Percentiles rank a stretch among this genome's conserved stretches.
These are phyloP conservation scores for Triplophysa tibetana DNA, from an alignment of 2,113 vertebrate species.

Conservation along the genomic window DNA sequence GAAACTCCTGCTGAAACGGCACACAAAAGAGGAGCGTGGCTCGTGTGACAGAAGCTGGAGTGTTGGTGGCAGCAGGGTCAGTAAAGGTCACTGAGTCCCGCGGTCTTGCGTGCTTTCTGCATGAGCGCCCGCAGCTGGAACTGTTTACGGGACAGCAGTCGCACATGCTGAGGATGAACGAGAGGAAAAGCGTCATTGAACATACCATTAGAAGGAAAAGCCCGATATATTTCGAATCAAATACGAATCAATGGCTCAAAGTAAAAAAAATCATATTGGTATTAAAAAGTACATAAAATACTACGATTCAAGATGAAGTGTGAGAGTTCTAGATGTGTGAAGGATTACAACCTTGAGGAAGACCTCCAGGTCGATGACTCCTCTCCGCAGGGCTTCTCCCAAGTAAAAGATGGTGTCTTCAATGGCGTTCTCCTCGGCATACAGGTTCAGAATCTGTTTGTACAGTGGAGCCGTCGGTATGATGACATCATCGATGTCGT, in stretches of 20 bases:
- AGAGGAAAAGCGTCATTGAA: background rate
- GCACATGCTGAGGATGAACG: constrained; percentile 83
- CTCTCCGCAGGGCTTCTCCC: constrained; percentile 92
- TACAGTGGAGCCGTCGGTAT: constrained; percentile 96
- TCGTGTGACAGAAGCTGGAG: background rate
- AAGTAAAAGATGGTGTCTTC: constrained; percentile 99
- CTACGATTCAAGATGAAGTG: background rate
- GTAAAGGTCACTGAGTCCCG: constrained; percentile 96
- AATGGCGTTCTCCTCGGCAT: constrained; percentile 97
- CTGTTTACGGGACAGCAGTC: constrained; percentile 95
- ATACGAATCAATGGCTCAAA: too few species aligned
- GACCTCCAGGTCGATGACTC: constrained; percentile 96
- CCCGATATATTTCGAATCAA: too few species aligned
- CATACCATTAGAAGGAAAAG: too few species aligned
- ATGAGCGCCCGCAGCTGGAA: constrained; percentile 98
- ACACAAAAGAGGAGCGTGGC: background rate
- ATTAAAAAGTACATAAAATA: too few species aligned
- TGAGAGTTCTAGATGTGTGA: background rate
- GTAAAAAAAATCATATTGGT: too few species aligned
- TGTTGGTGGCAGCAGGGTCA: constrained; percentile 68
- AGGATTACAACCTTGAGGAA: constrained; percentile 87
- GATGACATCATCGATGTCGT: constrained; percentile 97
- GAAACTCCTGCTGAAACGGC: background rate
- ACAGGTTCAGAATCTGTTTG: constrained; percentile 97
- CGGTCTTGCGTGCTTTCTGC: constrained; percentile 98